Evolutionary conservation across 1,140 invertebrate genomes (phyloP), one percentile per base, ranked within the genome.

Genomic region (Heliothis subflexa): DNA sequence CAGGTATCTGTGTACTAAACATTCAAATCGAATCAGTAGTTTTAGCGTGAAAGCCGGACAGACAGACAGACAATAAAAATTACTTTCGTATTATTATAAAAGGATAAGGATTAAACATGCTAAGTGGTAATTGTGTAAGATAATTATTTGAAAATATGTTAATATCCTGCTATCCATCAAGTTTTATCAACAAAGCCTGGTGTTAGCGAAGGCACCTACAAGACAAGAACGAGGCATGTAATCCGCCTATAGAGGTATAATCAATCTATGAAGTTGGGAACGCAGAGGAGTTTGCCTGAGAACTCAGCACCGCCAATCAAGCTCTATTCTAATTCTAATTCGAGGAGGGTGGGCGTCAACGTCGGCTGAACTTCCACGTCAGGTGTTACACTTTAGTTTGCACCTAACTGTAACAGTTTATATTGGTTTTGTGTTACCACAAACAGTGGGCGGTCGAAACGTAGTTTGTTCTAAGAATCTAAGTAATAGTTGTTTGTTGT

Each of bases 241-340:
- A 55, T 55, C 52, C 54, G 50, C 61, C 55, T 61, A 13, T 73
- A n/a, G n/a, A n/a, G n/a, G n/a, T n/a, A 73, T 47, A 76, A 76
- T 76, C 59, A 76, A 76, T 64, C 45, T 45, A 64, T 52, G 55
- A 64, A 76, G 25, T 64, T 76, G 13, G 49, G 10, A 64, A 55
- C 52, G 25, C 40, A 64, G 59, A 28, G 18, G 74, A 74, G 25
- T 79, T 79, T 47, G 50, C 40, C 59, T 61, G 45, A 64, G 33
- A 77, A 61, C 61, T 74, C 71, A 74, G 76, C 59, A 64, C 70
- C 70, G 78, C 78, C 78, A 79, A 79, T 79, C 78, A 79, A 73
- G 78, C 49, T 52, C 70, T 66, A 79, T 79, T 79, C 78, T 74
- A 73, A 79, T 79, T 79, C 78, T 79, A 79, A 79, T 73, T 79